phyloP scores from a whole-genome alignment of 2,888 invertebrate genomes.

The Scaptodrosophila latifasciaeformis region DNA sequence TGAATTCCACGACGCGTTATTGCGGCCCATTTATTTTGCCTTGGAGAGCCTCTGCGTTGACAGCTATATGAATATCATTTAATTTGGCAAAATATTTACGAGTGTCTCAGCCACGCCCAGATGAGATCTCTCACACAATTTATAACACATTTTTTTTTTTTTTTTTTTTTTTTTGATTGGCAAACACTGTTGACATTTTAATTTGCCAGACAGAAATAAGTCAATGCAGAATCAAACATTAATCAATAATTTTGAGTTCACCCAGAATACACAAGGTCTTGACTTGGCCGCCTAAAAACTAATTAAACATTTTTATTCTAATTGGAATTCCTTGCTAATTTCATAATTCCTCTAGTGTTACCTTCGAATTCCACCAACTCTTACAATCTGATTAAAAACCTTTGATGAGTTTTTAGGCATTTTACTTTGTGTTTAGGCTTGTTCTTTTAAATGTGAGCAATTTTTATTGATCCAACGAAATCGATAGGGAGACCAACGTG shows the following conservation, averaged over 20 bases:
- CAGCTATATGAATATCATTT: slow-evolving; percentile 63
- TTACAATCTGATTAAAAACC: too few species aligned
- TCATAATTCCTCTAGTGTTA: too few species aligned
- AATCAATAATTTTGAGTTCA: too few species aligned
- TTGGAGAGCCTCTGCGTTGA: slow-evolving; percentile 29
- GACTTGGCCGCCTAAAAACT: too few species aligned
- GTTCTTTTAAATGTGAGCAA: slow-evolving; percentile 50
- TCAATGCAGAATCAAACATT: too few species aligned
- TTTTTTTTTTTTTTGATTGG: slow-evolving; percentile 21
- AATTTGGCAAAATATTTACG: slow-evolving; percentile 65
- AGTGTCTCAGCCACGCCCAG: slow-evolving; percentile 52
- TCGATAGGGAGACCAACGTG: slow-evolving; percentile 61
- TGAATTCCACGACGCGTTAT: slow-evolving; percentile 11
- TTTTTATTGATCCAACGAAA: slow-evolving; percentile 56
- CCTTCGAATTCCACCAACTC: background rate
- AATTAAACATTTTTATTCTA: too few species aligned
- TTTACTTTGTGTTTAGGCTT: too few species aligned
- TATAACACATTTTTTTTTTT: slow-evolving; percentile 51
- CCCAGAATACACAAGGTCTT: too few species aligned
- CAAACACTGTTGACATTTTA: slow-evolving; percentile 58
- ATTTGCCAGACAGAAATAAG: slow-evolving; percentile 53
- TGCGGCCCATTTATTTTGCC: slow-evolving; percentile 30
- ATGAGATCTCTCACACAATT: slow-evolving; percentile 60
- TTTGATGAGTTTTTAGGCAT: too few species aligned
- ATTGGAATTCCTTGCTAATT: slow-evolving; percentile 17